Base-by-base conservation (phyloP, 2,113 vertebrate genomes). In the Channa argus region DNA sequence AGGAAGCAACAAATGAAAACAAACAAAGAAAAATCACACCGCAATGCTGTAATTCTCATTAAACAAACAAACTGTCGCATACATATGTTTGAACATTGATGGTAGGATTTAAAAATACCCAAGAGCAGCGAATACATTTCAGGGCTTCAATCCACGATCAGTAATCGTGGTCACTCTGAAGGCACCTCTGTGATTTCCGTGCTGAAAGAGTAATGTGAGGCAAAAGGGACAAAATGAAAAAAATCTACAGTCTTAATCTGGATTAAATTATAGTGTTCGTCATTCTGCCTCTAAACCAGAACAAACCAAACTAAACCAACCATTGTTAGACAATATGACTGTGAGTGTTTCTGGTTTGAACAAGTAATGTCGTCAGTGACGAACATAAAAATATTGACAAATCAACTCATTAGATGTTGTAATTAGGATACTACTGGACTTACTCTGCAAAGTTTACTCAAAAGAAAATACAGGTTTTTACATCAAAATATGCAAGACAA, bases 251-350 rank as follows among this genome's bases (percentile, higher is more conserved):
- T 82, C 77, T 74, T 90, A 92, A 92, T 82, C 86, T 91, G 92
- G 91, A 94, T 93, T 92, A 92, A 87, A 90, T 74, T 61, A 72
- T 50, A 85, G 61, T 62, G 84, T 76, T 88, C 51, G 50, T 91
- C 84, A 80, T 86, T 36, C 43, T 54, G 73, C 74, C 61, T 71
- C 56, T 38, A 80, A 73, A 73, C 78, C 73, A 61, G 75, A 77
- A 8, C 71, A 83, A 68, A 69, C 47, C 56, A 71, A 55, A 73
- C 59, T 63, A 76, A 46, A 54, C 36, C 38, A 44, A 51, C 7
- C 24, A 13, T 43, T 56, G 51, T 52, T 2, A 1, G 4, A 56
- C 33, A 34, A 71, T 36, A 10, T 8, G 43, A 61, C 39, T 36
- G 37, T n/a, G 46, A 0, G 1, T 8, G 36, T 49, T 3, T 33